Conservation (phyloP, 2,797 vertebrate genomes). For the Rhabdomys pumilio region DNA sequence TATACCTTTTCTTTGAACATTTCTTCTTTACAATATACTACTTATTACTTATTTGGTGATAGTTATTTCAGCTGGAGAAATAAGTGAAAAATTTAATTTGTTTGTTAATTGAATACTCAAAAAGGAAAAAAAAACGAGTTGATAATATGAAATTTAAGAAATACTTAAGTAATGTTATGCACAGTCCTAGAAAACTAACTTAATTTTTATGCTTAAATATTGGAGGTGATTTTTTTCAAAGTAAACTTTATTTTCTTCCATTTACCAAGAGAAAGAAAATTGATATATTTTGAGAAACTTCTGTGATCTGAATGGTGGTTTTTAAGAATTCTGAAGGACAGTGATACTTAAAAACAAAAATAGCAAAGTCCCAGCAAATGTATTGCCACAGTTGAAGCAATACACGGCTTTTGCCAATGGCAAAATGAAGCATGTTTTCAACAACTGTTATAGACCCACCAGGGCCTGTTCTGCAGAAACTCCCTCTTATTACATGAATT, state of each 20-base stretch:
- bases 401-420: slow-evolving; percentile 77
- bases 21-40: background rate
- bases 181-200: background rate
- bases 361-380: slow-evolving; percentile 51
- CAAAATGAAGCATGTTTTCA: slow-evolving; percentile 66
- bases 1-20: background rate
- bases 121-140: slow-evolving; percentile 66
- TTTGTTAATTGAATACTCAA: slow-evolving; percentile 69
- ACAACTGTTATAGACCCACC: slow-evolving; percentile 62
- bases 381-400: slow-evolving; percentile 73
- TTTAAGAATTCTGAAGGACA: background rate
- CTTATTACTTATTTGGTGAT: slow-evolving; percentile 11
- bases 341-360: background rate
- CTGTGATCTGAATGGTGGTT: background rate
- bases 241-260: background rate
- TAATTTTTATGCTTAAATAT: background rate
- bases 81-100: background rate
- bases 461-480: slow-evolving; percentile 40
- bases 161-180: slow-evolving; percentile 58
- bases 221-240: background rate
- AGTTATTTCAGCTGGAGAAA: background rate
- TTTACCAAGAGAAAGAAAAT: slow-evolving; percentile 4
- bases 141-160: slow-evolving; percentile 53
- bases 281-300: background rate
- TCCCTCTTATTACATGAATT: slow-evolving; percentile 73